Evolutionary conservation across 2,888 invertebrate species (phyloP).

Genomic region (Hymenopus coronatus): DNA sequence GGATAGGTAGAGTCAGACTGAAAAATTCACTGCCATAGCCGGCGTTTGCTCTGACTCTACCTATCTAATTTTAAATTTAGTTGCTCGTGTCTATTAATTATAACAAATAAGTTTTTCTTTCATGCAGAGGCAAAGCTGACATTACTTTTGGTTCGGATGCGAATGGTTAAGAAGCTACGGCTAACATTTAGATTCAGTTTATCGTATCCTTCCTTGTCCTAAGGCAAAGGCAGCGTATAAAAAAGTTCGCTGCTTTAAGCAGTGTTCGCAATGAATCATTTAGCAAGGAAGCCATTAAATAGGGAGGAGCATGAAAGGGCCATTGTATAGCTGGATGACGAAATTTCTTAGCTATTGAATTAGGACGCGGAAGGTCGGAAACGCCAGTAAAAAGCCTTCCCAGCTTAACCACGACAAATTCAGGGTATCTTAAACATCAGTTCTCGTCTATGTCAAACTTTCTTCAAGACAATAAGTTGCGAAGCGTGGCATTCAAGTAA

Average conservation of each 20-base stretch:
- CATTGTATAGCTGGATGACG: neutral
- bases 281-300: neutral
- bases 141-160: too few species aligned
- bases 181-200: too few species aligned
- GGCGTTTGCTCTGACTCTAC: too few species aligned
- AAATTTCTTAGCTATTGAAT: neutral
- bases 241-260: neutral
- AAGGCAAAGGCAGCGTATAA: neutral
- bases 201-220: too few species aligned
- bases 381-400: neutral
- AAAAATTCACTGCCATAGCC: too few species aligned
- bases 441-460: neutral
- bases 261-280: neutral
- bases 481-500: too few species aligned
- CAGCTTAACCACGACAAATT: neutral
- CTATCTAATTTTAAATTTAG: too few species aligned
- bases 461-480: neutral
- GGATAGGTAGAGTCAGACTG: too few species aligned
- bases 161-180: too few species aligned
- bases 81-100: too few species aligned
- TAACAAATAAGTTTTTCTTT: too few species aligned
- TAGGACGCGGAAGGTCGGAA: neutral
- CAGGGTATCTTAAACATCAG: neutral
- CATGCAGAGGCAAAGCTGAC: too few species aligned
- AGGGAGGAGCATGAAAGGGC: neutral